A percentile compares a stretch with the other conserved stretches of the same genome.
Evolutionary conservation across 2,797 vertebrate species (phyloP).

Genomic region (Neosilurus mollespiculum): DNA sequence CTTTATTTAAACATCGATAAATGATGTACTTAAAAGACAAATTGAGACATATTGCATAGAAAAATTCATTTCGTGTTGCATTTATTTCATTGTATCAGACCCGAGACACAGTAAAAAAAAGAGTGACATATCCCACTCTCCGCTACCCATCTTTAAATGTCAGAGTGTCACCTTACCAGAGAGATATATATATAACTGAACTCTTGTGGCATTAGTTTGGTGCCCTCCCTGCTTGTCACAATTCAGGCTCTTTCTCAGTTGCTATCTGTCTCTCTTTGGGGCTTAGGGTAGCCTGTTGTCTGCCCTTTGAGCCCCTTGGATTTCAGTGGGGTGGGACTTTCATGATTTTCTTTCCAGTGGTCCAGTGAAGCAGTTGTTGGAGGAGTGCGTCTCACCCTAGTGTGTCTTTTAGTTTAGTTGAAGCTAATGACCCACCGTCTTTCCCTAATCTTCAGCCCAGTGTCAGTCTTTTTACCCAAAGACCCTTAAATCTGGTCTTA

Average conservation of each 20-base stretch:
- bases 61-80: neutral
- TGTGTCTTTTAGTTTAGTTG: conserved; percentile 10
- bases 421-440: conserved; percentile 43
- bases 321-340: conserved; percentile 65
- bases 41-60: neutral
- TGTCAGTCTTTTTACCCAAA: conserved; percentile 7
- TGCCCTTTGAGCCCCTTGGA: conserved; percentile 78
- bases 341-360: conserved; percentile 65
- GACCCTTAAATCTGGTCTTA: conserved; percentile 22
- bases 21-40: too few relatives aligned
- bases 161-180: conserved; percentile 57
- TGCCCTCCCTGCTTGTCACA: conserved; percentile 30
- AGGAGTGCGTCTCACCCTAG: conserved; percentile 49
- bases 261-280: conserved; percentile 44
- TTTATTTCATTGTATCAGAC: neutral
- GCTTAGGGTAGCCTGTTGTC: conserved; percentile 60
- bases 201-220: conserved; percentile 28
- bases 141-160: conserved; percentile 55
- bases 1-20: neutral
- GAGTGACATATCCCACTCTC: conserved; percentile 45
- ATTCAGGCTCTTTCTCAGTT: conserved; percentile 44
- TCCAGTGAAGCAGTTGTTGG: conserved; percentile 64
- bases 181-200: conserved; percentile 63
- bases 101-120: neutral
- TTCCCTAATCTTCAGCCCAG: conserved; percentile 28